A percentile compares a stretch with the other conserved stretches of the same genome.
phyloP scores from a whole-genome alignment of 2,797 vertebrate genomes.

The Pangasius djambal region DNA sequence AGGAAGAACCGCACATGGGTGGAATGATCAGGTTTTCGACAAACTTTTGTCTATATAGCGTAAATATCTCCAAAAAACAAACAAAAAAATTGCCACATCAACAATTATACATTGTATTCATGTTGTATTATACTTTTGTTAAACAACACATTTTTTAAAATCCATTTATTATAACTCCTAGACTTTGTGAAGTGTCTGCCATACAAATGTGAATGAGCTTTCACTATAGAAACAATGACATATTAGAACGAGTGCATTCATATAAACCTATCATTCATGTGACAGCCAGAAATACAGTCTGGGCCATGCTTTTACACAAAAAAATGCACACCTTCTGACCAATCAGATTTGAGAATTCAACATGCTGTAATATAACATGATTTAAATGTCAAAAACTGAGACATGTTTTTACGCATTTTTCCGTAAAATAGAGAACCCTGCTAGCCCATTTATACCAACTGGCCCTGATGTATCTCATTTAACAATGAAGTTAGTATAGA shows the following conservation, averaged over 20 bases:
- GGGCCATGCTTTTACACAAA: background rate
- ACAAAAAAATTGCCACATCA: background rate
- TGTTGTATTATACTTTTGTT: background rate
- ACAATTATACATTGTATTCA: too few species aligned
- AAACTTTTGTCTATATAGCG: background rate
- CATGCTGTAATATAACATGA: background rate
- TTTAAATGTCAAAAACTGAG: background rate
- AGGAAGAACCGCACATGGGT: background rate
- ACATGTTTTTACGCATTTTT: background rate
- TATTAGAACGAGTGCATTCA: background rate
- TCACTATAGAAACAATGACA: background rate
- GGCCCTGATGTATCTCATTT: background rate
- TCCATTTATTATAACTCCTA: background rate
- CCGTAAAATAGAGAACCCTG: background rate
- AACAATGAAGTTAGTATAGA: background rate
- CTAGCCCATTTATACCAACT: background rate
- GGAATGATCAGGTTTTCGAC: background rate
- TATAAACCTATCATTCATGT: background rate
- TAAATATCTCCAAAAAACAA: background rate
- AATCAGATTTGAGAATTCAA: background rate
- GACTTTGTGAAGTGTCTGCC: background rate
- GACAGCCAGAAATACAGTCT: background rate
- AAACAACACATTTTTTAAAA: background rate
- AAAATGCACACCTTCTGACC: background rate
- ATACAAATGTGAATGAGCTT: background rate